Evolutionary conservation across 2,797 vertebrate species (phyloP), one percentile per base, ranked within the genome.

Genomic region (Crocidura indochinensis): DNA sequence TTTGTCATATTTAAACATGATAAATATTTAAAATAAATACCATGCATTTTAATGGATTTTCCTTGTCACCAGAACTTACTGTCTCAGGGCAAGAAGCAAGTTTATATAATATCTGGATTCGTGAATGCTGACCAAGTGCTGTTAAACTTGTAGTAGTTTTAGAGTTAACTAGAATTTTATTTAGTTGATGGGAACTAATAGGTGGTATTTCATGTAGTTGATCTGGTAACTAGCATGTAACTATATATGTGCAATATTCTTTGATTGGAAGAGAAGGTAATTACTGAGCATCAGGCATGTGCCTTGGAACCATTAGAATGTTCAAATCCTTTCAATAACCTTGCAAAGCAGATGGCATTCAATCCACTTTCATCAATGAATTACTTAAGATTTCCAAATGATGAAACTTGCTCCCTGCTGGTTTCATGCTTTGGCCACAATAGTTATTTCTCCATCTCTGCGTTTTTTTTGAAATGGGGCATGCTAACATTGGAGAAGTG

Each of bases 101-200:
- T 75, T 67, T 64, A 24, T 46, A 9, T 15, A 19, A 71, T 56
- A 29, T 38, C 69, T 22, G 9, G 11, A 31, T 67, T 53, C 74
- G 11, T 87, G 47, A 90, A 62, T 38, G n/a, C 19, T 78, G 73
- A 60, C 60, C 6, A 10, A 71, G 31, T 72, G 76, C 4, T 65
- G 0, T 73, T 64, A 44, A 44, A 79, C 90, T 73, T 56, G 29
- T 53, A 82, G 67, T 49, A 2, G 44, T 17, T 71, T 44, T 11
- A 53, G 72, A 22, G 3, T 93, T 60, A 91, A 85, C 46, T 49
- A 87, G 51, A 11, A 56, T 91, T 96, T 90, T 92, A 38, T 87
- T 85, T 22, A 85, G 76, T 65, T 84, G 38, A 38, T 38, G 38
- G 38, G 38, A 38, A 38, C 38, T 38, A 38, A 38, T 38, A 38